These are phyloP conservation scores for Rhamphomyia laevipes DNA, from an alignment of 2,888 invertebrate genomes.

Conservation along the genomic window DNA sequence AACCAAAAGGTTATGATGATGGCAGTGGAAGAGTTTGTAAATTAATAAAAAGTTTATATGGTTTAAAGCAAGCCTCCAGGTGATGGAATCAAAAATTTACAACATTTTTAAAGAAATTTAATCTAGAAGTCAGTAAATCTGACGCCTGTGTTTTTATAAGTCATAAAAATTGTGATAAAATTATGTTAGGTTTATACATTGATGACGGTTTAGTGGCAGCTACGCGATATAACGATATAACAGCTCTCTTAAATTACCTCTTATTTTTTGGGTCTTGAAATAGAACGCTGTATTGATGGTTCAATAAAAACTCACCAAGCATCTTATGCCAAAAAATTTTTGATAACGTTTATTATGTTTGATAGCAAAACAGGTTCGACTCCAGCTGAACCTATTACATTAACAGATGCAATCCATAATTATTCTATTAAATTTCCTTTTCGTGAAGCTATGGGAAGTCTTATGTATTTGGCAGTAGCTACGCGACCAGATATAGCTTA, in stretches of 20 bases:
- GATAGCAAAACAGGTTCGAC: slow-evolving; percentile 12
- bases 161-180: slow-evolving; percentile 5
- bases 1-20: slow-evolving; percentile 13
- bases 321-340: slow-evolving; percentile 10
- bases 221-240: slow-evolving; percentile 7
- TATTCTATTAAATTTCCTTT: slow-evolving; percentile 16
- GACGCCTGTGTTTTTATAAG: slow-evolving; percentile 21
- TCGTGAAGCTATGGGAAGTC: slow-evolving; percentile 16
- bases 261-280: too few relatives aligned
- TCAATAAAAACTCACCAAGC: slow-evolving; percentile 12
- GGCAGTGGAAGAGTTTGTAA: slow-evolving; percentile 14
- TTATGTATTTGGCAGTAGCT: slow-evolving; percentile 16
- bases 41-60: slow-evolving; percentile 18
- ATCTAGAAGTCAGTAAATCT: slow-evolving; percentile 15
- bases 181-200: slow-evolving; percentile 20
- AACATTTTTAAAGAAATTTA: slow-evolving; percentile 16
- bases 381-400: slow-evolving; percentile 8
- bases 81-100: slow-evolving; percentile 19
- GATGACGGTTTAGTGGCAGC: slow-evolving; percentile 20
- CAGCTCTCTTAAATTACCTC: slow-evolving; percentile 8
- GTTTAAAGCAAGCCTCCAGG: slow-evolving; percentile 18
- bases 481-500: slow-evolving; percentile 16
- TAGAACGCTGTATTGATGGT: too few relatives aligned
- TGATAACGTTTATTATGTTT: slow-evolving; percentile 14
- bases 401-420: too few relatives aligned